Evolutionary conservation across 2,113 vertebrate genomes (phyloP).

Genomic region (Malaclemys terrapin): DNA sequence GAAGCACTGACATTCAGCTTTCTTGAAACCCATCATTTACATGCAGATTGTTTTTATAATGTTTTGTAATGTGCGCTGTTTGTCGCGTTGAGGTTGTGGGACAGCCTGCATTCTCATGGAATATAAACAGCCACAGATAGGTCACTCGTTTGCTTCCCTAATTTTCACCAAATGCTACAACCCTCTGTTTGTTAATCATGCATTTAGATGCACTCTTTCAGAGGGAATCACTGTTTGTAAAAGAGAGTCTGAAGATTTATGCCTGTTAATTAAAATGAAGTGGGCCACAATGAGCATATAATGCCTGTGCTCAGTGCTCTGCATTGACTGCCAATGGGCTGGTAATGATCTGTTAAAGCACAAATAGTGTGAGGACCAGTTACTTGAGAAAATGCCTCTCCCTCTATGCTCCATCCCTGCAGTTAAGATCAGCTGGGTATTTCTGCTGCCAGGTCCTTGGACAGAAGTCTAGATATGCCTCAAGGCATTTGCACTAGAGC

Average conservation of each 20-base stretch:
- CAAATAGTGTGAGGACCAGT: fast-evolving
- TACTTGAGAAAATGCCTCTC: fast-evolving
- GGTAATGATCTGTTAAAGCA: fast-evolving
- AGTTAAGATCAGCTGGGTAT: fast-evolving
- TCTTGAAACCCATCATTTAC: not conserved
- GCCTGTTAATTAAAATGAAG: not conserved
- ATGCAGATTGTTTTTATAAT: not conserved
- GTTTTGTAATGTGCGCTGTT: fast-evolving
- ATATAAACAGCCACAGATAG: fast-evolving
- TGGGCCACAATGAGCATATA: fast-evolving
- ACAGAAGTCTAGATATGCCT: not conserved
- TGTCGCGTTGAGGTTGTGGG: fast-evolving
- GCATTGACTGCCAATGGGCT: fast-evolving
- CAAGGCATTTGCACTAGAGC: not conserved
- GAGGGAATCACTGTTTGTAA: not conserved
- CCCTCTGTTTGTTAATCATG: fast-evolving
- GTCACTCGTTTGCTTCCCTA: fast-evolving
- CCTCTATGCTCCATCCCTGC: fast-evolving
- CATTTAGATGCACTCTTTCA: fast-evolving
- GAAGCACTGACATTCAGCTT: not conserved
- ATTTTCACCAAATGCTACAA: not conserved
- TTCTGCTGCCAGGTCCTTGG: fast-evolving
- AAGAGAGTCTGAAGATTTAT: fast-evolving
- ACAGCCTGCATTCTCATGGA: not conserved
- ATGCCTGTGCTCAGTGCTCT: fast-evolving